Base-by-base conservation (phyloP, 2,888 invertebrate species). In the Synergus laeviventris region DNA sequence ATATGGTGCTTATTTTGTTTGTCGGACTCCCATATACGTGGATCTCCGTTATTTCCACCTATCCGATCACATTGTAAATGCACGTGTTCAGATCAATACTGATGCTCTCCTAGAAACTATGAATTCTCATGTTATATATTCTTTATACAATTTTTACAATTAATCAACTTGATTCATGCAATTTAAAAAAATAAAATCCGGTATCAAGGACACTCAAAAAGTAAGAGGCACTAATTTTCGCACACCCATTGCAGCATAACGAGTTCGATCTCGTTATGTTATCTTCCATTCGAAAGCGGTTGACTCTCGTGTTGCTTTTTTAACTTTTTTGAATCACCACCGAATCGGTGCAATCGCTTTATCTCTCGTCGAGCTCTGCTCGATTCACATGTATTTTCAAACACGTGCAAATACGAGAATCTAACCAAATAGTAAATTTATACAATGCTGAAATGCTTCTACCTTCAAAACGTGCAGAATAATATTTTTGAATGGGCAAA, bases 1-100 rank as follows among this genome's bases (percentile, higher is more conserved):
- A 70, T 70, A 45, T 31, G 70, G 70, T 70, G 70, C 70, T 70
- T 70, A 70, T 70, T 70, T 70, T 70, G 70, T 70, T 70, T 70
- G 49, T 36, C 36, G n/a, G 9, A n/a, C 70, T 54, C 8, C 49
- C 31, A 49, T 31, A 11, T 54, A 70, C 49, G 31, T 49, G n/a
- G 49, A 70, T 70, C 31, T 70, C 18, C 70, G 36, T 54, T 54
- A 70, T 70, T 70, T 70, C 49, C 45, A n/a, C 36, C 70, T 54
- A 49, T 24, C 45, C 70, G 31, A n/a, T 36, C 49, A 70, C 49
- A 70, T 54, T 70, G 24, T 49, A 31, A 62, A 24, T 45, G 45
- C 31, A 70, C 5, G 36, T 11, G 24, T 24, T 18, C 11, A 42
- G 39, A 64, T 42, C 9, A 45, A 21, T 66, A 16, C 12, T 16